Base-by-base conservation (phyloP, 2,113 vertebrate species). In the Anguilla rostrata region DNA sequence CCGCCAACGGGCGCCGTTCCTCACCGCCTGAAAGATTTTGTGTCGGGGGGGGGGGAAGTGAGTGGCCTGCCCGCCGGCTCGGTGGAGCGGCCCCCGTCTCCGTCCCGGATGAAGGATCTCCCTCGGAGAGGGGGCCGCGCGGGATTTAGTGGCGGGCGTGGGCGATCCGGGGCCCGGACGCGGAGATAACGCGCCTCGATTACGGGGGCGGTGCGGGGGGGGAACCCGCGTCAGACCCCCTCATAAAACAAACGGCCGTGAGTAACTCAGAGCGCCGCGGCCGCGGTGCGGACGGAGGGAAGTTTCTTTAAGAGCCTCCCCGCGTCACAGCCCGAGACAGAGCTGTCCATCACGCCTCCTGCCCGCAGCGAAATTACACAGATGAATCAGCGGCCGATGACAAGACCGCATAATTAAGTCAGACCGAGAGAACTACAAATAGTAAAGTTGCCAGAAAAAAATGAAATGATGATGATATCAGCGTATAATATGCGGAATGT, bases 21-120 rank as follows among this genome's bases (percentile, higher is more conserved):
- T 66, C 80, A 60, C 29, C 0, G 20, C 79, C 53, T 8, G 40
- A 87, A 66, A 85, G 66, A 87, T 85, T 82, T 79, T 53, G 66
- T 83, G 79, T 88, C 86, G 83, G 34, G 34, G 26, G 83, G 83
- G n/a, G 26, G 40, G 6, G 40, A 43, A 39, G 63, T 78, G 84
- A 87, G 40, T 86, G 84, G 81, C 79, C 82, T 57, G 22, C 46
- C 79, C 34, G 14, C 6, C 82, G 85, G 22, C 57, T 87, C 80
- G 83, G 78, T 34, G 20, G 83, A 71, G 57, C 71, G 83, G 57
- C 82, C 88, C 49, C 88, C 49, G 60, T 22, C 86, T 49, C 56
- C 46, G 82, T 87, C 87, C 86, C 14, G 75, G 71, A 60, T 84
- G 84, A 86, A 79, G 78, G 87, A 89, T 88, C 66, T 71, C 78